These are phyloP conservation scores for Orchestia grillus DNA, from an alignment of 1,140 invertebrate genomes.

Conservation along the genomic window DNA sequence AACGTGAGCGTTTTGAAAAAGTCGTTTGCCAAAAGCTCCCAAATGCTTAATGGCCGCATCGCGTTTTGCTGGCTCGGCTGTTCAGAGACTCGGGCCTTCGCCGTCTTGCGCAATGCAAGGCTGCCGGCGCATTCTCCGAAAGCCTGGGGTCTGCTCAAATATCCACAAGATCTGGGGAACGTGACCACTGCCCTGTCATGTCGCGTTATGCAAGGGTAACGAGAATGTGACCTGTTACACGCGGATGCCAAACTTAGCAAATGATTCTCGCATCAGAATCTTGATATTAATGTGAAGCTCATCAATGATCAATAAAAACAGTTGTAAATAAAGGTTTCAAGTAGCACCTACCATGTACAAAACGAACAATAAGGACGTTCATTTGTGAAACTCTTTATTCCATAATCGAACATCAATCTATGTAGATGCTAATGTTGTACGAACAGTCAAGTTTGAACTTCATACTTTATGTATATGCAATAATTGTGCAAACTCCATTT, in stretches of 20 bases:
- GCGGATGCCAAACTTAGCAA: neutral
- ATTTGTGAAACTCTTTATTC: neutral
- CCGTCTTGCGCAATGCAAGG: neutral
- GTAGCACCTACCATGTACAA: neutral
- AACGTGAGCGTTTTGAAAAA: neutral
- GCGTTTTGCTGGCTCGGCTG: neutral
- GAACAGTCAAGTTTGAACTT: too few relatives aligned
- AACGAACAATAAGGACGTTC: neutral
- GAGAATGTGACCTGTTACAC: neutral
- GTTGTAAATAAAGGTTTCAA: neutral
- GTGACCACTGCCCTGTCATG: neutral
- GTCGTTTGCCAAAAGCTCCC: neutral
- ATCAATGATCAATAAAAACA: neutral
- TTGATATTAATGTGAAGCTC: neutral
- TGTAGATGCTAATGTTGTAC: neutral
- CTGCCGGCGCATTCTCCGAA: neutral
- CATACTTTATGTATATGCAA: too few relatives aligned
- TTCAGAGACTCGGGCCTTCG: neutral
- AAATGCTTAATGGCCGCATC: neutral
- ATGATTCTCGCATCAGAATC: neutral
- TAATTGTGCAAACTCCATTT: too few relatives aligned
- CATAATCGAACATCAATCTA: neutral
- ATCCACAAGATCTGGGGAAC: neutral
- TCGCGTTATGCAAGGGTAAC: neutral
- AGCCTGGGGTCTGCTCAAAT: neutral